Percentiles rank a stretch among this genome's conserved stretches.
These are phyloP conservation scores for Polylopha cassiicola DNA, from an alignment of 2,888 invertebrate genomes.

Conservation along the genomic window DNA sequence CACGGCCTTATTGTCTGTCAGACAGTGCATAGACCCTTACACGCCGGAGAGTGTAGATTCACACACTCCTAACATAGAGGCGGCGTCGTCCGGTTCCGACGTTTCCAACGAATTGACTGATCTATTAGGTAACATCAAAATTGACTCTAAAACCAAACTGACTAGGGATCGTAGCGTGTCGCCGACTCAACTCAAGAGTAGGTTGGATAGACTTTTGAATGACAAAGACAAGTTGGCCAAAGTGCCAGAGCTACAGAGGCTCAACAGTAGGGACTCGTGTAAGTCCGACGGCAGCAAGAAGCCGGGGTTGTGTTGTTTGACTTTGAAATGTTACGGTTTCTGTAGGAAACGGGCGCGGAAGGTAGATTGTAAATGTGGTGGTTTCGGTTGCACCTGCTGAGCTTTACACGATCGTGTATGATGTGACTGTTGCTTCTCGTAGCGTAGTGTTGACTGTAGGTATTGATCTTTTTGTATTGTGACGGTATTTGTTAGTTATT, in stretches of 20 bases:
- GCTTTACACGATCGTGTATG: conserved; percentile 18
- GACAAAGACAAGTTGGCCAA: conserved; percentile 37
- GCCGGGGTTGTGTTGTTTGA: conserved; percentile 58
- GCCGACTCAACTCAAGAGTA: conserved; percentile 79
- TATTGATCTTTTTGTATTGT: conserved; percentile 1
- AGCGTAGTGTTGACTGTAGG: conserved; percentile 8
- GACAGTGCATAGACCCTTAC: conserved; percentile 81
- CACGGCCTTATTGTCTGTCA: conserved; percentile 59
- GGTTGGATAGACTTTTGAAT: conserved; percentile 69
- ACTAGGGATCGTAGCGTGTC: conserved; percentile 73
- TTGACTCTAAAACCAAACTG: conserved; percentile 40
- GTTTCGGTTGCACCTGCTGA: conserved; percentile 50
- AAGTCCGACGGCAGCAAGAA: conserved; percentile 54
- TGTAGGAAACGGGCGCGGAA: conserved; percentile 56
- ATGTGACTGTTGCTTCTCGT: conserved; percentile 11
- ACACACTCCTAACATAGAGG: conserved; percentile 80
- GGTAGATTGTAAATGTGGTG: conserved; percentile 52
- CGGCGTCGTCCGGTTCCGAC: conserved; percentile 45
- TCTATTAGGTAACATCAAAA: conserved; percentile 33
- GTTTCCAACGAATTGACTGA: conserved; percentile 46
- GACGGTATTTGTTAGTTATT: no score
- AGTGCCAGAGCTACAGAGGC: conserved; percentile 47
- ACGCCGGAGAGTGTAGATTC: conserved; percentile 90
- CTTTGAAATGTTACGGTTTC: conserved; percentile 64
- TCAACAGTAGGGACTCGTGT: conserved; percentile 62